phyloP scores from a whole-genome alignment of 92 coral and sea anemone species.

The Porites evermanni region DNA sequence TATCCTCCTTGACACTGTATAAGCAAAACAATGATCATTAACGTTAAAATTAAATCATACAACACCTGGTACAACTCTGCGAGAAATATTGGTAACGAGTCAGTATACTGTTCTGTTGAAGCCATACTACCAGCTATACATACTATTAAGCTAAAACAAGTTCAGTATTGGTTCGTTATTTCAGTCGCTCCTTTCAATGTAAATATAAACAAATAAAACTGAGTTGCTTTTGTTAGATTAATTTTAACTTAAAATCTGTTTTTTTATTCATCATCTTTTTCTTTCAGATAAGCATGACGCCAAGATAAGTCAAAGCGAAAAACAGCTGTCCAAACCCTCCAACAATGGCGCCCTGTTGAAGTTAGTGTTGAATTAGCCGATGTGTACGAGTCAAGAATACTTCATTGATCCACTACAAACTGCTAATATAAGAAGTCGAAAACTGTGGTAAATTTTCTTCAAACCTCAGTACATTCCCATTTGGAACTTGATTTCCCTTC shows the following conservation, averaged over 20 bases:
- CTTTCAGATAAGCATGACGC: not conserved
- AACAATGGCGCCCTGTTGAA: not conserved
- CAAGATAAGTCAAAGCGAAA: not conserved
- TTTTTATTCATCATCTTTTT: not conserved
- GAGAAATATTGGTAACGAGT: no score
- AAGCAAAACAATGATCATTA: not conserved
- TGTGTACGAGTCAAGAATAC: no score
- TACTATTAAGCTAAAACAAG: no score
- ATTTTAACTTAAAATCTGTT: not conserved
- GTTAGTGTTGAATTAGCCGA: no score
- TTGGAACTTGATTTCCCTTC: not conserved
- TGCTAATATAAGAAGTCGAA: no score
- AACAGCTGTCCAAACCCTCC: not conserved
- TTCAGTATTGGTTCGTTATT: not conserved
- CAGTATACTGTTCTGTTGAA: no score
- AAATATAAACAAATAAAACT: not conserved
- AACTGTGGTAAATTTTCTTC: no score
- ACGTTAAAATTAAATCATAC: not conserved
- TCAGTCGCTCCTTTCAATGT: not conserved
- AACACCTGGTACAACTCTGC: not conserved
- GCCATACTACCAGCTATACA: not conserved
- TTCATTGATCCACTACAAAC: no score
- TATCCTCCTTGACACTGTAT: not conserved
- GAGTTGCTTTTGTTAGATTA: not conserved
- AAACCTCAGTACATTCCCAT: no score